Base-by-base conservation (phyloP, 2,797 vertebrate genomes). In the Characodon lateralis region DNA sequence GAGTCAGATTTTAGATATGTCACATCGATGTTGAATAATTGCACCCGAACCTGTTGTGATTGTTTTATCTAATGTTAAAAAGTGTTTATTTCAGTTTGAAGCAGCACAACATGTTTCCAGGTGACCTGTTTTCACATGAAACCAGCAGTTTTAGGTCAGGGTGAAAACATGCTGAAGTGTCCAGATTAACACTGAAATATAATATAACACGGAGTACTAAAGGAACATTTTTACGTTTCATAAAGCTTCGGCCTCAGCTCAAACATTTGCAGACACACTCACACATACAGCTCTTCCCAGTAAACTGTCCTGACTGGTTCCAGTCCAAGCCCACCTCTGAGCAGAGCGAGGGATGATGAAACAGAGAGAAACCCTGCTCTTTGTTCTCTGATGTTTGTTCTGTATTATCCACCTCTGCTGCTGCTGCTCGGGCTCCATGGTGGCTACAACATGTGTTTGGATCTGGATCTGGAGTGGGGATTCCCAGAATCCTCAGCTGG, bases 321-420 rank as follows among this genome's bases (percentile, higher is more conserved):
- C 24, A 2, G 75, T 89, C 91, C 87, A 89, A 85, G 87, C 81
- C 79, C 91, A 83, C 87, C 89, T 85, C 88, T 63, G 85, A 89
- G 83, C 72, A 53, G 39, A 59, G 70, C 1, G 77, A 68, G 31
- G 78, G 74, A 77, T 85, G 82, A 88, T 83, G 85, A 85, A 86
- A 87, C 80, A 5, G 13, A 79, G 65, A 81, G 76, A 78, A 79
- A 89, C 41, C 13, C 58, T 20, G 56, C 31, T 74, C 79, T 85
- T 73, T 78, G 81, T 78, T 87, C 80, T 81, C 35, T 35, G n/a
- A 50, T 77, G 35, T 69, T 48, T 26, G 39, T 24, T 20, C 61
- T 71, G 56, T 71, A 69, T 66, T 16, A 53, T 55, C 53, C 53
- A 55, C 53, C 20, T 1, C 22, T 55, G 8, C 16, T 78, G 79